Conservation (phyloP, 1,140 invertebrate genomes). For the Pachypsylla venusta region DNA sequence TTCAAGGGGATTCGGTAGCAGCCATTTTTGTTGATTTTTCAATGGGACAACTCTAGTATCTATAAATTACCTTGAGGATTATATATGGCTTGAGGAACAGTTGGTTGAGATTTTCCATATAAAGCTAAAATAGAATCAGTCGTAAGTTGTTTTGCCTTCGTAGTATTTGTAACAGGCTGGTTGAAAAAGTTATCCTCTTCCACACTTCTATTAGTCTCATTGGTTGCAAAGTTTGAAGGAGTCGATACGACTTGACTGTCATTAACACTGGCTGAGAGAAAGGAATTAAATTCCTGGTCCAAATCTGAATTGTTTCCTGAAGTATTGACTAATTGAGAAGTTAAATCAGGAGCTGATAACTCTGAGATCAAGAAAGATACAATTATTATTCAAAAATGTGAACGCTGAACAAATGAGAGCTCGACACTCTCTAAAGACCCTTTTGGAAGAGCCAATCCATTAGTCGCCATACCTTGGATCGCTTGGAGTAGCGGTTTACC, state of each 20-base stretch:
- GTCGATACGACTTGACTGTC: constrained; percentile 26
- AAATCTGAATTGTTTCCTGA: background rate
- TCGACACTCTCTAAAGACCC: too few relatives aligned
- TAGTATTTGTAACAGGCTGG: constrained; percentile 49
- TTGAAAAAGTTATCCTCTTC: constrained; percentile 85
- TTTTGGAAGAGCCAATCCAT: too few relatives aligned
- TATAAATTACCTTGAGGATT: constrained; percentile 5
- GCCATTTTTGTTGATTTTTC: too few relatives aligned
- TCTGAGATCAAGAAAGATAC: constrained; percentile 5
- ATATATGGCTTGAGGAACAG: background rate
- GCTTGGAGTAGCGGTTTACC: too few relatives aligned
- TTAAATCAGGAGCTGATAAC: constrained; percentile 1
- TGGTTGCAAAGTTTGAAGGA: constrained; percentile 22
- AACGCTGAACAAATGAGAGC: too few relatives aligned
- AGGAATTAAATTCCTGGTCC: background rate
- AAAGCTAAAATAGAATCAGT: constrained; percentile 88
- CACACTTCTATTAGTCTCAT: constrained; percentile 29
- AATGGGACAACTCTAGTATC: background rate
- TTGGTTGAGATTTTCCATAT: constrained; percentile 46
- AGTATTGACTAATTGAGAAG: background rate
- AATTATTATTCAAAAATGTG: too few relatives aligned
- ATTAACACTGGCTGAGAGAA: constrained; percentile 14
- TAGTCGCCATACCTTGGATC: too few relatives aligned
- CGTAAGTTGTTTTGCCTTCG: constrained; percentile 66
- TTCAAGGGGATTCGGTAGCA: too few relatives aligned